A percentile compares a stretch with the other conserved stretches of the same genome.
Evolutionary conservation across 2,113 vertebrate genomes (phyloP).

Genomic region (Dasyprocta punctata): DNA sequence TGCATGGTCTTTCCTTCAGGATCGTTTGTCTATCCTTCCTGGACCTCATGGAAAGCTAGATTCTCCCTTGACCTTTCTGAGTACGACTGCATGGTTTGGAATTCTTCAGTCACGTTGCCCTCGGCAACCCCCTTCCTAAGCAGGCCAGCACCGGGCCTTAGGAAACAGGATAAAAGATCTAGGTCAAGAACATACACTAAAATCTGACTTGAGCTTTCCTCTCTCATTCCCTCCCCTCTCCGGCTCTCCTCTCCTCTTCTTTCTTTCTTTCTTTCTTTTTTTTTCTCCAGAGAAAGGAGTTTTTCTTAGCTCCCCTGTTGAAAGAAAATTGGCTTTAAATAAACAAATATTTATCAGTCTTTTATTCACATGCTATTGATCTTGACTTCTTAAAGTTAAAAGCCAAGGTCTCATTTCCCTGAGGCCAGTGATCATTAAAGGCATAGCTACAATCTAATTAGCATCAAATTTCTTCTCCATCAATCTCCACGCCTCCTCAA

Average conservation of each 20-base stretch:
- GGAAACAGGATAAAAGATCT: neutral
- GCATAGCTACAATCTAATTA: neutral
- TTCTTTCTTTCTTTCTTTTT: too few species aligned
- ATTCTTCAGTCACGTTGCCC: neutral
- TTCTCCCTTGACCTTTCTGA: neutral
- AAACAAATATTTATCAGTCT: neutral
- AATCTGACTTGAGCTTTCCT: neutral
- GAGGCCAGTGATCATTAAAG: neutral
- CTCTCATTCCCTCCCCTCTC: too few species aligned
- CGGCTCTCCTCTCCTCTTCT: too few species aligned
- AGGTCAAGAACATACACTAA: neutral
- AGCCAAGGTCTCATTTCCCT: neutral
- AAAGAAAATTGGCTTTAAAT: neutral
- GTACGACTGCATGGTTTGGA: too few species aligned
- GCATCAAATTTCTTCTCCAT: neutral
- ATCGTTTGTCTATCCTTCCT: neutral
- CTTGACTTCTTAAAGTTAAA: neutral
- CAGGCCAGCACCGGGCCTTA: rapidly evolving
- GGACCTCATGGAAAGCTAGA: neutral
- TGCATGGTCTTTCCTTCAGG: neutral
- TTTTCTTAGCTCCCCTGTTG: neutral
- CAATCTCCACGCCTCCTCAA: neutral
- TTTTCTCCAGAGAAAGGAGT: neutral
- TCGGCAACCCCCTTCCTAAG: neutral
- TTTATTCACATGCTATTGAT: neutral